Evolutionary conservation across 2,113 vertebrate species (phyloP).

Genomic region (Sialia sialis): DNA sequence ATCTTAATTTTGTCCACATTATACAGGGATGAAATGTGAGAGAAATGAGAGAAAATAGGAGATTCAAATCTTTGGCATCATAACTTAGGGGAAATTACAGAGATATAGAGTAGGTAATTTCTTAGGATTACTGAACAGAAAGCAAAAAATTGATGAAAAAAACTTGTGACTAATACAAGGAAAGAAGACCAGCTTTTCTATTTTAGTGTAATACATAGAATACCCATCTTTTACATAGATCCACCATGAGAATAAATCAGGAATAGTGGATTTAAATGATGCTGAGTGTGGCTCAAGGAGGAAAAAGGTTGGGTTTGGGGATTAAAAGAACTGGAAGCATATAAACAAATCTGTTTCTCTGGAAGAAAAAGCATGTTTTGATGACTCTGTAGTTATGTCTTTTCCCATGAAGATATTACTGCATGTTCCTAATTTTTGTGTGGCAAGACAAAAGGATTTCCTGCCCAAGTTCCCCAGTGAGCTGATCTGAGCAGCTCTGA

Average conservation of each 20-base stretch:
- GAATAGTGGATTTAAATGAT: neutral
- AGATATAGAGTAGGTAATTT: neutral
- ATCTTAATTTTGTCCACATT: neutral
- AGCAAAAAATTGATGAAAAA: neutral
- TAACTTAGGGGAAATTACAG: neutral
- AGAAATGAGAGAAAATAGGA: neutral
- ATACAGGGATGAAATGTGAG: neutral
- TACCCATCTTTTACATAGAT: neutral
- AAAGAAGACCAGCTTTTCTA: neutral
- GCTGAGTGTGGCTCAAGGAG: neutral
- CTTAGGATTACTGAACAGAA: neutral
- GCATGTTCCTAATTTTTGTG: neutral
- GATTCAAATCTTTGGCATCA: neutral
- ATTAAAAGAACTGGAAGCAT: neutral
- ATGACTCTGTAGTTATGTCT: neutral
- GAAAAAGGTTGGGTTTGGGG: neutral
- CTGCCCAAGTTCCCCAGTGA: neutral
- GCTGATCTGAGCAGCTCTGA: neutral
- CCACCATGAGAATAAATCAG: neutral
- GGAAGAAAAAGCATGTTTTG: neutral
- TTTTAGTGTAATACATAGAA: neutral
- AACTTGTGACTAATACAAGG: neutral
- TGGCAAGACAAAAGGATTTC: neutral
- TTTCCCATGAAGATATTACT: neutral
- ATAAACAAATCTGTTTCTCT: neutral